Evolutionary conservation across 2,797 vertebrate species (phyloP).

Genomic region (Limnodromus scolopaceus): DNA sequence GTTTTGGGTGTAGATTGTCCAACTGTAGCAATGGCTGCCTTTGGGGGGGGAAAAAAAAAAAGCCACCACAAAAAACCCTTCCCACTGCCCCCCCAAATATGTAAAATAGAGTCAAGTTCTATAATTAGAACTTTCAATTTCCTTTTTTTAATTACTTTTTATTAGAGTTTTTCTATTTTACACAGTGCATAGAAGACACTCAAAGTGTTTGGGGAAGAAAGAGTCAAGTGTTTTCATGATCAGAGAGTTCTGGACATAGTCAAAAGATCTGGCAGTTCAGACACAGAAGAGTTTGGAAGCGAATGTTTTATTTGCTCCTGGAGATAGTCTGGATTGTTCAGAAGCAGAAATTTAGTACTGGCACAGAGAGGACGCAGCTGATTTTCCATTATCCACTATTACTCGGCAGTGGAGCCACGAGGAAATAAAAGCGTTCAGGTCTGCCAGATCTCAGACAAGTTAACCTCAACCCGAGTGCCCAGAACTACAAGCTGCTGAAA

Average conservation of each 20-base stretch:
- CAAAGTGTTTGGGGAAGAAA: background rate
- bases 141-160: background rate
- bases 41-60: background rate
- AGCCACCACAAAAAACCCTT: background rate
- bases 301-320: slow-evolving; percentile 2
- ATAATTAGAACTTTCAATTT: background rate
- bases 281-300: background rate
- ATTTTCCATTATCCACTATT: slow-evolving; percentile 9
- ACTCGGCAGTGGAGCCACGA: background rate
- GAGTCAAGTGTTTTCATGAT: background rate
- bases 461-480: background rate
- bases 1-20: background rate
- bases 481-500: background rate
- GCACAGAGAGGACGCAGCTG: background rate
- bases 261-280: background rate
- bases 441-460: background rate
- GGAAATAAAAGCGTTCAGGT: background rate
- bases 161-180: background rate
- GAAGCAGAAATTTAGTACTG: slow-evolving; percentile 3
- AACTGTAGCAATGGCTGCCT: background rate
- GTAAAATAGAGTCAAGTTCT: background rate
- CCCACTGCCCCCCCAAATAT: background rate
- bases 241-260: background rate
- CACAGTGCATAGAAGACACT: background rate
- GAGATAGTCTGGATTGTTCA: background rate